Base-by-base conservation (phyloP, 1,140 invertebrate genomes). In the Coelopa frigida region DNA sequence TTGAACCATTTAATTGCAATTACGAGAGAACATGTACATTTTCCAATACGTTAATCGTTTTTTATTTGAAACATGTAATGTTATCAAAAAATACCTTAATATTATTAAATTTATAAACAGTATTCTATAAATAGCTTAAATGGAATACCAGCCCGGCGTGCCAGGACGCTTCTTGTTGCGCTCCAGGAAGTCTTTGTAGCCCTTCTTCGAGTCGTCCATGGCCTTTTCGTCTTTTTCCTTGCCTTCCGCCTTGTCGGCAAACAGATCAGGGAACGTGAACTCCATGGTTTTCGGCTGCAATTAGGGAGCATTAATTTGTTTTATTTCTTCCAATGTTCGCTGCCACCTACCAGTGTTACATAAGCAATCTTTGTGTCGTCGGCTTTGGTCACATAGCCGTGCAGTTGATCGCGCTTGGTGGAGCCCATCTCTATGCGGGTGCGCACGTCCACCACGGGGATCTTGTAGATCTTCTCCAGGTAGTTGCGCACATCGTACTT, bases 381-480 rank as follows among this genome's bases (percentile, higher is more conserved):
- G n/a, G 87, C 81, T 72, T 92, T 91, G 0, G 81, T 70, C 48
- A 91, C 55, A 57, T 81, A 82, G 20, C 78, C 76, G 54, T 73
- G 75, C 12, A 72, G 58, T 17, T 52, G 51, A 57, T 77, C 71
- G 46, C 63, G 70, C 27, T 65, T 71, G 0, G 64, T 74, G 44
- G 54, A 49, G 2, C 87, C 87, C 52, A 82, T 47, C 33, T 73
- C 72, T 47, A 90, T 87, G 50, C 76, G 75, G 1, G 84, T 89
- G 33, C 78, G 72, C 0, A 96, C 82, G 60, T 84, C 67, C 4
- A 83, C 68, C 5, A 89, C 81, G 3, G 78, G 75, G 1, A 97
- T 70, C 51, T 90, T 83, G 57, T 97, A 98, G 53, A 98, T 95
- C 71, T 96, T 95, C 65, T 94, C 83, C 44, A 98, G 72, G 72